A percentile compares a stretch with the other conserved stretches of the same genome.
These are phyloP conservation scores for Frankliniella intonsa DNA, from an alignment of 2,888 invertebrate genomes.

Conservation along the genomic window DNA sequence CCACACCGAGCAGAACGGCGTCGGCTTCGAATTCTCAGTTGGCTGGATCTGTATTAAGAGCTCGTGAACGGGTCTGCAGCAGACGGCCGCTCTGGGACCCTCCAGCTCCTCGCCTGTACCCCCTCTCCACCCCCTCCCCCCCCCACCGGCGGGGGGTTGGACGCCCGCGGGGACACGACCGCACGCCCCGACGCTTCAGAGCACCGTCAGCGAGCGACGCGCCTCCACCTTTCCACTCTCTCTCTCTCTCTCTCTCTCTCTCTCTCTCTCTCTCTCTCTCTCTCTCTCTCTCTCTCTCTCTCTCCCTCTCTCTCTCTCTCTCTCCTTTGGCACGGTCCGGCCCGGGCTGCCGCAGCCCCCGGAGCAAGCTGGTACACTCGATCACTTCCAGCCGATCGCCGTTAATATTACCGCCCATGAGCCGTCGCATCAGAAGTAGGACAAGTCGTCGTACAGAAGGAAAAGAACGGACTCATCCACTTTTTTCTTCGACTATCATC, in stretches of 20 bases:
- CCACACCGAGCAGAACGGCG: background rate
- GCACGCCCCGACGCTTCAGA: constrained; percentile 21
- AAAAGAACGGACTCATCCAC: background rate
- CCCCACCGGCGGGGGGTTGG: background rate
- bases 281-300: background rate
- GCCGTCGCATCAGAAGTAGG: no score
- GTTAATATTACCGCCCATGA: constrained; percentile 1
- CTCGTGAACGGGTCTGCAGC: constrained; percentile 25
- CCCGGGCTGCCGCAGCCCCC: no score
- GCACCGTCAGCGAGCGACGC: constrained; percentile 11
- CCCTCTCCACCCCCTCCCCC: background rate
- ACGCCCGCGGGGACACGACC: constrained; percentile 13
- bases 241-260: background rate
- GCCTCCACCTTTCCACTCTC: background rate
- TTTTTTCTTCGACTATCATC: background rate
- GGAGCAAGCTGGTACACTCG: background rate
- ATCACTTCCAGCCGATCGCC: background rate
- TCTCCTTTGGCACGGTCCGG: background rate
- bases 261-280: background rate
- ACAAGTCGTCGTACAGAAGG: background rate
- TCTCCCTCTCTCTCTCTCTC: background rate
- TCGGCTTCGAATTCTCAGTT: constrained; percentile 18
- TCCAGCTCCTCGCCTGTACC: background rate
- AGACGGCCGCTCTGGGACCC: constrained; percentile 13
- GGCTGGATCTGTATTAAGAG: constrained; percentile 26